A percentile compares a stretch with the other conserved stretches of the same genome.
phyloP scores from a whole-genome alignment of 2,888 invertebrate genomes.

The Polietes domitor region DNA sequence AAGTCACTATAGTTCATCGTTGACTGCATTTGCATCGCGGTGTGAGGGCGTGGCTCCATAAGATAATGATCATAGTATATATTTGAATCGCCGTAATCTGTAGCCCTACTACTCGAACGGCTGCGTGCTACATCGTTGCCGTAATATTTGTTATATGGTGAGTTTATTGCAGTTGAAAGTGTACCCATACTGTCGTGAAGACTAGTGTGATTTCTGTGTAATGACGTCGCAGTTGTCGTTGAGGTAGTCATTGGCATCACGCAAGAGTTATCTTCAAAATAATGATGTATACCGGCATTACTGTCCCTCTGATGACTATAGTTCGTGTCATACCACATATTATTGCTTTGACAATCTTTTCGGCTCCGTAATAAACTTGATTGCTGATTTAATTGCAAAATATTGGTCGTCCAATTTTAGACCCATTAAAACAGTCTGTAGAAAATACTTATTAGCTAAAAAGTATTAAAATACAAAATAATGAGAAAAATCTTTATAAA shows the following conservation, averaged over 20 bases:
- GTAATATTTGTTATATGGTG: conserved; percentile 59
- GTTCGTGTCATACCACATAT: conserved; percentile 77
- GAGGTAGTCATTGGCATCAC: conserved; percentile 61
- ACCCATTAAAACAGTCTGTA: neutral
- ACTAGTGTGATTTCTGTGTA: conserved; percentile 56
- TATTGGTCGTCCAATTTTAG: neutral
- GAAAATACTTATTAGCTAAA: conserved; percentile 6
- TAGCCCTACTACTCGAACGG: conserved; percentile 4
- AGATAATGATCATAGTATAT: conserved; percentile 32
- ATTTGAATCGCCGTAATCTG: conserved; percentile 42
- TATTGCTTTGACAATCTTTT: conserved; percentile 70
- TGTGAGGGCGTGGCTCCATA: conserved; percentile 72
- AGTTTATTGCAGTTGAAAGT: conserved; percentile 66
- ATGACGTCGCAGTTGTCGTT: conserved; percentile 56
- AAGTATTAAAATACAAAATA: conserved; percentile 63
- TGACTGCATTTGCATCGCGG: conserved; percentile 72
- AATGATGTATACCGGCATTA: conserved; percentile 71
- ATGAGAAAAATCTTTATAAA: neutral
- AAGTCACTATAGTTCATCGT: conserved; percentile 83
- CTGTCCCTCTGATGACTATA: conserved; percentile 54
- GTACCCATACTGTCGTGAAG: conserved; percentile 63
- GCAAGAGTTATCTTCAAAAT: conserved; percentile 69
- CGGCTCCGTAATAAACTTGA: neutral
- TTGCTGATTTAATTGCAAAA: neutral
- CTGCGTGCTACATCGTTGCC: conserved; percentile 41